Base-by-base conservation (phyloP, 2,888 invertebrate genomes). In the Dryobotodes eremita region DNA sequence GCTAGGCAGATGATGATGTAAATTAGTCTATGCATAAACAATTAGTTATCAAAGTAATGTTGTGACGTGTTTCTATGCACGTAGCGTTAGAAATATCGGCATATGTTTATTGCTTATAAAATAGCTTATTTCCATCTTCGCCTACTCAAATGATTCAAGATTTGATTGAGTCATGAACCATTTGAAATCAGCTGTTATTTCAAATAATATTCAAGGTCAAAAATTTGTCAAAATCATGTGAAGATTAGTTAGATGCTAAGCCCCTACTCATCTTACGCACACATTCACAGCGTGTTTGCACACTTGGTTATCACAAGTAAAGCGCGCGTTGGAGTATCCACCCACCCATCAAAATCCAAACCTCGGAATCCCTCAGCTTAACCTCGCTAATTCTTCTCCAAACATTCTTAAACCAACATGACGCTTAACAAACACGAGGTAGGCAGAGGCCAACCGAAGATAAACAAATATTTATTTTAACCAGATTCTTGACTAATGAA, bases 321-420 rank as follows among this genome's bases (percentile, higher is more conserved):
- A 36, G 31, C 31, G 31, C 31, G 31, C 31, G 31, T 36, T 3
- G 31, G 26, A 61, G 26, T 59, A 59, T 13, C 26, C 64, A 64
- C 65, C 26, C 36, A 46, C 77, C 46, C 23, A 66, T 66, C 36
- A 26, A 50, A 23, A 26, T 50, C n/a, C n/a, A 61, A 20, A 31
- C 50, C 69, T 15, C n/a, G 15, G 31, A 8, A n/a, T 11, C 17
- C 36, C 76, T 50, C 72, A 64, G 69, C 64, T 73, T 59, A 64
- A 62, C 55, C 83, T 70, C n/a, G 65, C 73, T 82, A 75, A 83
- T 61, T 82, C 31, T 13, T 74, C 26, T 15, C 48, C 79, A 82
- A 83, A 82, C 70, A 83, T 48, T 50, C 48, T n/a, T 55, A 83
- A 62, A 48, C n/a, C 10, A 82, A 79, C 31, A 79, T 26, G 62